Percentiles rank a stretch among this genome's conserved stretches.
phyloP scores from a whole-genome alignment of 2,797 vertebrate species.

The Rhinatrema bivittatum region DNA sequence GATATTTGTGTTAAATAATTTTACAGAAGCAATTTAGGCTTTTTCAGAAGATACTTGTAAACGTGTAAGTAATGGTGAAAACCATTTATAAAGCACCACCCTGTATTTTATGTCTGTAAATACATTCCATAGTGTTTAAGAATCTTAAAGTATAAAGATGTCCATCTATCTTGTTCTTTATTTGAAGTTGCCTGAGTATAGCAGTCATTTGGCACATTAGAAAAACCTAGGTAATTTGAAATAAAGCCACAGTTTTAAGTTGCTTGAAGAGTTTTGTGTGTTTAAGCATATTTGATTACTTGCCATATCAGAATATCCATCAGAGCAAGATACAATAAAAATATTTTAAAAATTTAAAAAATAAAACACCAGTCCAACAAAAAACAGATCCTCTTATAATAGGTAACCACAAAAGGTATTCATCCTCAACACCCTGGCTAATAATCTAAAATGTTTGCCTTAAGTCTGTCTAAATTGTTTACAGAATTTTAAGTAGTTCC shows the following conservation, averaged over 20 bases:
- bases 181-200: constrained; percentile 50
- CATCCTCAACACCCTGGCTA: too few species aligned
- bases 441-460: too few species aligned
- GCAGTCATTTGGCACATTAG: constrained; percentile 32
- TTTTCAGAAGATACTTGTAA: constrained; percentile 53
- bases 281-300: too few species aligned
- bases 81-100: constrained; percentile 46
- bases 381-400: too few species aligned
- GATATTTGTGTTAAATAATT: constrained; percentile 30
- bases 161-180: constrained; percentile 47
- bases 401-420: too few species aligned
- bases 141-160: constrained; percentile 49
- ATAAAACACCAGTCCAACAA: too few species aligned
- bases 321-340: too few species aligned
- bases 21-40: constrained; percentile 36
- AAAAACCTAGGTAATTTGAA: constrained; percentile 49
- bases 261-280: too few species aligned
- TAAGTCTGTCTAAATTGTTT: too few species aligned
- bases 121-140: constrained; percentile 54
- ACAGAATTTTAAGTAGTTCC: too few species aligned
- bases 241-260: constrained; percentile 45
- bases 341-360: too few species aligned
- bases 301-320: too few species aligned
- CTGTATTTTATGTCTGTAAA: constrained; percentile 63
- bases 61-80: constrained; percentile 59